Evolutionary conservation across 2,888 invertebrate species (phyloP).

Genomic region (Chrysodeixis includens): DNA sequence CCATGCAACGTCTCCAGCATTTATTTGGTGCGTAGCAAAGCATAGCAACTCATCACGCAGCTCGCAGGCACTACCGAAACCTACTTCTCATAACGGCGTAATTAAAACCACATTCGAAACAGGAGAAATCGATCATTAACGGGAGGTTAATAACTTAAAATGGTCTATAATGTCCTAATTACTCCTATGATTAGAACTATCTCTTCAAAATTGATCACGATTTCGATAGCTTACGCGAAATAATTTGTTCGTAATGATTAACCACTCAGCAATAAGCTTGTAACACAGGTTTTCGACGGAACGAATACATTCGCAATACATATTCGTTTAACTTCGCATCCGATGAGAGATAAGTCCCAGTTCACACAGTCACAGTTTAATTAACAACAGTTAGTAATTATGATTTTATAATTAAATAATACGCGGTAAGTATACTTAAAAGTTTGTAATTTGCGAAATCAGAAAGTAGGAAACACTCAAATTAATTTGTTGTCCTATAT

Average conservation of each 20-base stretch:
- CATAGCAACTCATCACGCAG: too few species aligned
- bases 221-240: conserved; percentile 6
- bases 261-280: conserved; percentile 56
- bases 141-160: conserved; percentile 1
- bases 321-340: conserved; percentile 43
- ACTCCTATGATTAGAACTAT: conserved; percentile 5
- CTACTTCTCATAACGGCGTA: background rate
- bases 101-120: background rate
- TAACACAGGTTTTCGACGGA: conserved; percentile 47
- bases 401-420: conserved; percentile 21
- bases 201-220: conserved; percentile 26
- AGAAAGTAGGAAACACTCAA: too few species aligned
- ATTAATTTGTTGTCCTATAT: too few species aligned
- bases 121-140: background rate
- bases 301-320: conserved; percentile 48
- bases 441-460: background rate
- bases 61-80: conserved; percentile 1
- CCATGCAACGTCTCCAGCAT: too few species aligned
- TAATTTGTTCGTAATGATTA: conserved; percentile 55
- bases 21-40: too few species aligned
- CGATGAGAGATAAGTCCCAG: conserved; percentile 45
- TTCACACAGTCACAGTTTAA: conserved; percentile 50
- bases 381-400: conserved; percentile 28
- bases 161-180: background rate
- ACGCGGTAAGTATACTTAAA: conserved; percentile 28